Evolutionary conservation across 2,113 vertebrate species (phyloP).

Genomic region (Ciconia maguari): DNA sequence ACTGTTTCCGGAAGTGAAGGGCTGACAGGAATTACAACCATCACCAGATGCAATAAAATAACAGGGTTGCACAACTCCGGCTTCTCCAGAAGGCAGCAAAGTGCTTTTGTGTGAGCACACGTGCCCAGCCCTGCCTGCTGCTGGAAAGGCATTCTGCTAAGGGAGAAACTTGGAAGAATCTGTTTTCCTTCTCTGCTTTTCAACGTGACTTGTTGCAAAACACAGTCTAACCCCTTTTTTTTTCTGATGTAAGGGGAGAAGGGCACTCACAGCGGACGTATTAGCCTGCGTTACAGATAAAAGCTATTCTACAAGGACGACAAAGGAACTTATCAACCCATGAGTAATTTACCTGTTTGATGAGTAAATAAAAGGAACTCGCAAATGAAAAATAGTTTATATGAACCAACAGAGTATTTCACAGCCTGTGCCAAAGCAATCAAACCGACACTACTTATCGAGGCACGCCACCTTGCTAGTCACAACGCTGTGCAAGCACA

Average conservation of each 20-base stretch:
- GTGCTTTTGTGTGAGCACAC: background rate
- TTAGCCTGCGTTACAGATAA: background rate
- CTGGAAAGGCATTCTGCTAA: background rate
- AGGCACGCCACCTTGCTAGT: background rate
- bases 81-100: background rate
- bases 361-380: background rate
- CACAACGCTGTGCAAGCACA: rapidly evolving
- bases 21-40: background rate
- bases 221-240: background rate
- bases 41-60: background rate
- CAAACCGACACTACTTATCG: rapidly evolving
- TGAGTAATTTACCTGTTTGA: background rate
- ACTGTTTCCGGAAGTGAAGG: background rate
- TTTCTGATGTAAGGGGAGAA: background rate
- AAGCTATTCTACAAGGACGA: background rate
- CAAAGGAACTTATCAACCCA: background rate
- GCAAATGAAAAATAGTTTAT: background rate
- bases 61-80: background rate
- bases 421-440: rapidly evolving
- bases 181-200: background rate
- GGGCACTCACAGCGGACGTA: rapidly evolving
- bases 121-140: background rate
- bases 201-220: background rate
- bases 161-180: background rate
- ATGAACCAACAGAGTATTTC: background rate